Conservation (phyloP, 1,140 invertebrate genomes). For the Cataglyphis hispanica region DNA sequence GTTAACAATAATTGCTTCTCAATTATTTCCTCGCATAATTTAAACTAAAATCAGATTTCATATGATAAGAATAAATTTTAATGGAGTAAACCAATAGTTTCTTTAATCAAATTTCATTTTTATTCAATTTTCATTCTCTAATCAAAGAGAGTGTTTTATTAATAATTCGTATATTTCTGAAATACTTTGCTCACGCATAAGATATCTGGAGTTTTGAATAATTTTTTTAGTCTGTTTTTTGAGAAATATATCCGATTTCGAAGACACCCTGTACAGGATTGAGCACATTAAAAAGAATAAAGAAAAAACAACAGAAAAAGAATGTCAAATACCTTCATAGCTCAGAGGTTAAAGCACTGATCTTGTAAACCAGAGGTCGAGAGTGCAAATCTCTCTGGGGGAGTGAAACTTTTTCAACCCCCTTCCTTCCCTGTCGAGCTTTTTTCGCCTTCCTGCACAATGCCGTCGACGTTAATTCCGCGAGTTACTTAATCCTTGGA, state of each 20-base stretch:
- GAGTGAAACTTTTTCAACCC: conserved; percentile 83
- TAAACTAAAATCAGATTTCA: not conserved
- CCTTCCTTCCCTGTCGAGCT: not conserved
- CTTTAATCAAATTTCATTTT: not conserved
- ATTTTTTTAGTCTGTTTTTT: not conserved
- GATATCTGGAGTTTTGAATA: not conserved
- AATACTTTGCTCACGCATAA: not conserved
- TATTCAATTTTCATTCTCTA: too few relatives aligned
- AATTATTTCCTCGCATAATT: not conserved
- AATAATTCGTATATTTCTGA: conserved; percentile 7
- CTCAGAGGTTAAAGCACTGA: conserved; percentile 97
- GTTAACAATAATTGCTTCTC: not conserved
- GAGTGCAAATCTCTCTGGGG: conserved; percentile 94
- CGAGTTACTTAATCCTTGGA: conserved; percentile 59
- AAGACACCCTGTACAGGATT: not conserved
- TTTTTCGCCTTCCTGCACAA: conserved; percentile 37
- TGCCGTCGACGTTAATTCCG: conserved; percentile 41
- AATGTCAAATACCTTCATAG: conserved; percentile 89
- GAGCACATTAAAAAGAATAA: conserved; percentile 18
- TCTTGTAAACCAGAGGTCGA: conserved; percentile 97
- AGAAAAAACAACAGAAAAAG: conserved; percentile 15
- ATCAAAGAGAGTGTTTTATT: not conserved
- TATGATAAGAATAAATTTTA: too few relatives aligned
- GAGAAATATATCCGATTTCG: conserved; percentile 2
- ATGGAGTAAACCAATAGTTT: not conserved